Percentiles rank a stretch among this genome's conserved stretches.
Conservation (phyloP, 2,113 vertebrate genomes). For the Sporophila hypoxantha region DNA sequence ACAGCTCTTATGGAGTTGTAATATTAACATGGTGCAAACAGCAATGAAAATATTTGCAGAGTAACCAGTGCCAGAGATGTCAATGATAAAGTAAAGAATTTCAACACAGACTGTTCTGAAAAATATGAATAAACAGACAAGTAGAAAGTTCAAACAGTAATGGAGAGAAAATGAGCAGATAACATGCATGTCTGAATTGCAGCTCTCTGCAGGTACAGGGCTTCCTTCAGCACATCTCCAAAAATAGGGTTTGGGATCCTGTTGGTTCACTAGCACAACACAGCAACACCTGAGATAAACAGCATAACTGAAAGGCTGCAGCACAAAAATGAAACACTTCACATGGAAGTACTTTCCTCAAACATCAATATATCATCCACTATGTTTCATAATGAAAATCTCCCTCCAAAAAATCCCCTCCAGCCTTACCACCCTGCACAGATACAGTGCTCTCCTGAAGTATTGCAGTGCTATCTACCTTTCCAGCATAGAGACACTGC, state of each 20-base stretch:
- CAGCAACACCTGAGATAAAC: neutral
- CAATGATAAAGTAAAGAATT: neutral
- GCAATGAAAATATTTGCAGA: neutral
- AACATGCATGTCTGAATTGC: accelerated
- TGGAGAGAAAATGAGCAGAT: neutral
- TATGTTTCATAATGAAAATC: neutral
- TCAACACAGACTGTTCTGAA: neutral
- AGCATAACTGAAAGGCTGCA: neutral
- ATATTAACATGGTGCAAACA: neutral
- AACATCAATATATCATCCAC: neutral
- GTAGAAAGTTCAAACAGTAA: neutral
- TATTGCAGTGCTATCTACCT: accelerated
- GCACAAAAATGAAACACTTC: neutral
- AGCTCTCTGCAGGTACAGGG: neutral
- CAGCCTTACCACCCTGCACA: too few species aligned
- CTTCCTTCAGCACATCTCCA: neutral
- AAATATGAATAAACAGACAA: neutral
- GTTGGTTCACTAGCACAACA: neutral
- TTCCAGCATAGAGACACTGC: neutral
- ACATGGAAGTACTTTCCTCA: neutral
- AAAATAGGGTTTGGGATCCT: neutral
- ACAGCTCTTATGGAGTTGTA: neutral
- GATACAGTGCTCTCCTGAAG: neutral
- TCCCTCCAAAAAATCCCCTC: neutral
- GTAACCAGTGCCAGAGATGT: neutral